Conservation (phyloP, 2,113 vertebrate species). For the Amblyornis subalaris region DNA sequence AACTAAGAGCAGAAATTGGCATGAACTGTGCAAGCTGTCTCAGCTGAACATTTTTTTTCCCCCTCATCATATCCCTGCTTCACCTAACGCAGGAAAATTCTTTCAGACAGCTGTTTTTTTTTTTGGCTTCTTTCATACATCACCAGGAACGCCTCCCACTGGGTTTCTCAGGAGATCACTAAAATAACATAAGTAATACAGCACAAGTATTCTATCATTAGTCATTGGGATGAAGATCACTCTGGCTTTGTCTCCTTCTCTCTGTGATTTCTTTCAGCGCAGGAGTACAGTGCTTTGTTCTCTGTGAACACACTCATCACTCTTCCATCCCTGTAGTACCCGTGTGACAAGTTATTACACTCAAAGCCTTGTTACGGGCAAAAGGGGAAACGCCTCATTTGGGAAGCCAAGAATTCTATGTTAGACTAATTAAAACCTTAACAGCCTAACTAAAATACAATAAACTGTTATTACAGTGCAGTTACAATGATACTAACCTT, state of each 20-base stretch:
- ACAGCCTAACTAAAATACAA: neutral
- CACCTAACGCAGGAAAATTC: neutral
- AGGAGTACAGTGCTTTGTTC: neutral
- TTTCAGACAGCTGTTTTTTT: slow-evolving; percentile 18
- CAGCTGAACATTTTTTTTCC: neutral
- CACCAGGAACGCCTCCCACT: slow-evolving; percentile 9
- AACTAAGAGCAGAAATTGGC: slow-evolving; percentile 19
- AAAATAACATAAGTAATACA: slow-evolving; percentile 12
- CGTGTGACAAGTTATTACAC: neutral
- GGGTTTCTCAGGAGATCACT: slow-evolving; percentile 7
- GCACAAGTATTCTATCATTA: slow-evolving; percentile 2
- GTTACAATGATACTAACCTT: neutral
- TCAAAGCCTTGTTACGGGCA: neutral
- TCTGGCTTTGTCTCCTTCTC: neutral
- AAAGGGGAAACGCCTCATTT: neutral
- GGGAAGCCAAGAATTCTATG: neutral
- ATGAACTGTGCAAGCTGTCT: neutral
- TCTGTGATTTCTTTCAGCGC: neutral
- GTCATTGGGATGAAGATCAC: neutral
- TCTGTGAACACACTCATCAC: neutral
- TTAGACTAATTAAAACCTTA: slow-evolving; percentile 21
- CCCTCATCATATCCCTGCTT: neutral
- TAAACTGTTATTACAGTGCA: neutral
- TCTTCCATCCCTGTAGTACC: neutral
- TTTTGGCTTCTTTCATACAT: slow-evolving; percentile 4